Conservation (phyloP, 2,113 vertebrate genomes). For the Rhea pennata region DNA sequence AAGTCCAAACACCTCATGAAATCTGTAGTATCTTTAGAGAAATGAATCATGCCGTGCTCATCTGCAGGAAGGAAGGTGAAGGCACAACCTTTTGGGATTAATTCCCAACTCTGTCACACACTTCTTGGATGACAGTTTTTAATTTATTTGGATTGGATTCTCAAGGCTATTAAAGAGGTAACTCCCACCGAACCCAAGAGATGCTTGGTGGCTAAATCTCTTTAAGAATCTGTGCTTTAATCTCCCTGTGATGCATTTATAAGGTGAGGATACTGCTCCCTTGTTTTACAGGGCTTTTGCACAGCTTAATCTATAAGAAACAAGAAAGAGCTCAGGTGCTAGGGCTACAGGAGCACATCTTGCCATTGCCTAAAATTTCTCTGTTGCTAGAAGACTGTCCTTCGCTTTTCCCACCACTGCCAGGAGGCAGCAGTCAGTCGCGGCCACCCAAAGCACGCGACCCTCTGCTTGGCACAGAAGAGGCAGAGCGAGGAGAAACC, state of each 20-base stretch:
- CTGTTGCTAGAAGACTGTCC: not conserved
- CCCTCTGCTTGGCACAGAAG: rapidly evolving
- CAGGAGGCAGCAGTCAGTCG: not conserved
- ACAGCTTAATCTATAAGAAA: not conserved
- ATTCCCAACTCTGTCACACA: not conserved
- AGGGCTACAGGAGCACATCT: not conserved
- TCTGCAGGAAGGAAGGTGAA: not conserved
- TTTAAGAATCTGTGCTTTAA: not conserved
- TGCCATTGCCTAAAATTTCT: not conserved
- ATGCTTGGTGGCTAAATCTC: not conserved
- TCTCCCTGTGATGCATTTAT: not conserved
- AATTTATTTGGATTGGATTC: not conserved
- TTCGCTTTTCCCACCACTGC: not conserved
- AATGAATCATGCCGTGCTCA: not conserved
- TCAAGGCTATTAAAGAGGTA: not conserved
- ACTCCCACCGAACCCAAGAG: not conserved
- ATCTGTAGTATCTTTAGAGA: rapidly evolving
- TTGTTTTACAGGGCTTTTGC: not conserved
- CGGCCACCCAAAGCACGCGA: not conserved
- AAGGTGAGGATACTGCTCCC: not conserved
- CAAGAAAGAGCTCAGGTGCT: not conserved
- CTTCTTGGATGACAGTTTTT: not conserved
- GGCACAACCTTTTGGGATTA: not conserved
- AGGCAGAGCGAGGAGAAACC: not conserved
- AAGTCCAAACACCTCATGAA: not conserved